Evolutionary conservation across 2,113 vertebrate species (phyloP).

Genomic region (Bufo gargarizans): DNA sequence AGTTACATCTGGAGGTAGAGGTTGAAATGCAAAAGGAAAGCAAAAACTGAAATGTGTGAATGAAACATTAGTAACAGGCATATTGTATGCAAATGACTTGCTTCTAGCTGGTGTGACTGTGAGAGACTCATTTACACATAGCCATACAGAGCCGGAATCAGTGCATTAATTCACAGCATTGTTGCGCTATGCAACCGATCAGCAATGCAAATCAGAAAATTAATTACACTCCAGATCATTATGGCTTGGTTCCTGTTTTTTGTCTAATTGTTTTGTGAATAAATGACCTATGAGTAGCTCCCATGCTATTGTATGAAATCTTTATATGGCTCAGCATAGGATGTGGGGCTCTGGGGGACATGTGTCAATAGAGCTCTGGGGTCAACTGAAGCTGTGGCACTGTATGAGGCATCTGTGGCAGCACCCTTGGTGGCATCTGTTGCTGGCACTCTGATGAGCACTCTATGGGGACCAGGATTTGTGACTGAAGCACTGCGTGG

Average conservation of each 20-base stretch:
- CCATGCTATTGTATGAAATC: too few relatives aligned
- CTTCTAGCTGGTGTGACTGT: background rate
- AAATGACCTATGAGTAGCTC: too few relatives aligned
- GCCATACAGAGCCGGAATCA: background rate
- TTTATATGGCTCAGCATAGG: background rate
- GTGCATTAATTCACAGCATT: background rate
- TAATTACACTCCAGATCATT: background rate
- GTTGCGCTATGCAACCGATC: background rate
- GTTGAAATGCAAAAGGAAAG: background rate
- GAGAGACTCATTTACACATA: background rate
- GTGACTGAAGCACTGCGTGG: too few relatives aligned
- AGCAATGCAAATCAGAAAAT: background rate
- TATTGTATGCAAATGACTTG: background rate
- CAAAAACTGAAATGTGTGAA: background rate
- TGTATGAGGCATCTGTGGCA: background rate
- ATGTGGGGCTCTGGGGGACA: background rate
- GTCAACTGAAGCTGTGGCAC: background rate
- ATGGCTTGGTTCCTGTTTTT: background rate
- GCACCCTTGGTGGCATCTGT: too few relatives aligned
- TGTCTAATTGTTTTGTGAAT: too few relatives aligned
- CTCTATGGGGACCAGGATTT: too few relatives aligned
- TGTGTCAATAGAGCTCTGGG: background rate
- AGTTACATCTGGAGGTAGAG: background rate
- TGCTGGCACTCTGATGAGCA: background rate
- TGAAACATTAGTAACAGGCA: background rate